Percentiles rank a stretch among this genome's conserved stretches.
Conservation (phyloP, 2,113 vertebrate genomes). For the Eonycteris spelaea region DNA sequence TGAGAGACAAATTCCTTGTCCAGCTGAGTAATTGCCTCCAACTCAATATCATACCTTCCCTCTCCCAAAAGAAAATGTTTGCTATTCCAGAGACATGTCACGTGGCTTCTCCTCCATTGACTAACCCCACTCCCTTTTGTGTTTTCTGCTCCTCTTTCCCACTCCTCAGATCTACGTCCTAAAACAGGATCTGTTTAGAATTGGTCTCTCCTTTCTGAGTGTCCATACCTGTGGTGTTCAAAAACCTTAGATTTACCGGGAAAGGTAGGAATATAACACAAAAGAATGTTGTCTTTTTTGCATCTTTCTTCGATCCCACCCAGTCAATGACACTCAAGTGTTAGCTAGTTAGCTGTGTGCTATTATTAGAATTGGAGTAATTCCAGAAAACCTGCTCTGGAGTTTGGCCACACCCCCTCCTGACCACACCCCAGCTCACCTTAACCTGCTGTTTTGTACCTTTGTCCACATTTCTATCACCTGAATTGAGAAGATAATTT, state of each 20-base stretch:
- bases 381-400: background rate
- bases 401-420: background rate
- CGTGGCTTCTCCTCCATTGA: background rate
- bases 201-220: background rate
- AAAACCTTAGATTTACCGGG: constrained; percentile 50
- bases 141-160: background rate
- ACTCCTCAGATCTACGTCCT: background rate
- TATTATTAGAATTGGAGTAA: background rate
- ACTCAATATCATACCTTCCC: background rate
- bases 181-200: background rate
- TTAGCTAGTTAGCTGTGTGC: background rate
- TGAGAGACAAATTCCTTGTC: background rate
- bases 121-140: background rate
- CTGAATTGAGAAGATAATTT: background rate
- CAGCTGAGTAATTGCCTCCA: background rate
- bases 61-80: background rate
- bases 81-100: background rate
- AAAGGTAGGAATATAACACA: background rate
- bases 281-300: background rate
- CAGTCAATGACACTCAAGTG: background rate
- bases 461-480: background rate
- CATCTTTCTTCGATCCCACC: background rate
- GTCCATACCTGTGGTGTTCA: background rate
- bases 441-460: background rate
- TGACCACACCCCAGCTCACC: background rate